phyloP scores from a whole-genome alignment of 92 coral and sea anemone genomes.

The Nematostella vectensis region DNA sequence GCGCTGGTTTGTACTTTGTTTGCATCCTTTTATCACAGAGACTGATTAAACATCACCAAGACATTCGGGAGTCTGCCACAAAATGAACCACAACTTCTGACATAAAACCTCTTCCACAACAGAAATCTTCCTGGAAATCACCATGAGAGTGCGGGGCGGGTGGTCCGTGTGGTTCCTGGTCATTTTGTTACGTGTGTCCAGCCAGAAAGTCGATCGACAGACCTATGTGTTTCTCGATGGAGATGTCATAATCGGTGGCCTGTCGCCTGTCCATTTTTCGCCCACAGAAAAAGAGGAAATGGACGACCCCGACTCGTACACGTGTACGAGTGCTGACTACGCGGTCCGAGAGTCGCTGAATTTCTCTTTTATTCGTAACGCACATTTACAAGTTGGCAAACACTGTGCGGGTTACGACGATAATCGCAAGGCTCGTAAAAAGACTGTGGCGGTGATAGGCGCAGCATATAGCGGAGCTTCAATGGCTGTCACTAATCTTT shows the following conservation, averaged over 20 bases:
- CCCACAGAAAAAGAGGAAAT: slow-evolving; percentile 56
- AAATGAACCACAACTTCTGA: too few species aligned
- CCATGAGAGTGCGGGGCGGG: too few species aligned
- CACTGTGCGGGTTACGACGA: slow-evolving; percentile 27
- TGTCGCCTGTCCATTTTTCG: slow-evolving; percentile 85
- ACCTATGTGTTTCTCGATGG: slow-evolving; percentile 57
- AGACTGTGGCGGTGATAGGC: slow-evolving; percentile 73
- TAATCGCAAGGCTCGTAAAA: slow-evolving; percentile 10
- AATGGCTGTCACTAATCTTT: slow-evolving; percentile 80
- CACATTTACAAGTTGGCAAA: slow-evolving; percentile 31
- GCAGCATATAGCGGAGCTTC: slow-evolving; percentile 83
- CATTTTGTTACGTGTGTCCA: too few species aligned
- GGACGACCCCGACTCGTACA: slow-evolving; percentile 47
- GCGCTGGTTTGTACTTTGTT: too few species aligned
- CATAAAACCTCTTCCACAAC: too few species aligned
- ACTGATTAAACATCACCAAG: too few species aligned
- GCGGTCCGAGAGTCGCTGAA: slow-evolving; percentile 84
- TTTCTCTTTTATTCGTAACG: slow-evolving; percentile 69
- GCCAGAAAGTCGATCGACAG: too few species aligned
- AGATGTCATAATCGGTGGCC: slow-evolving; percentile 75
- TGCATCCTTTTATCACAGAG: too few species aligned
- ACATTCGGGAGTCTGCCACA: too few species aligned
- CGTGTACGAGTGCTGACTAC: slow-evolving; percentile 68
- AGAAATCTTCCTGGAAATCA: too few species aligned
- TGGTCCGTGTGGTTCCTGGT: too few species aligned